Evolutionary conservation across 1,140 invertebrate species (phyloP), one percentile per base, ranked within the genome.

Genomic region (Batillaria attramentaria): DNA sequence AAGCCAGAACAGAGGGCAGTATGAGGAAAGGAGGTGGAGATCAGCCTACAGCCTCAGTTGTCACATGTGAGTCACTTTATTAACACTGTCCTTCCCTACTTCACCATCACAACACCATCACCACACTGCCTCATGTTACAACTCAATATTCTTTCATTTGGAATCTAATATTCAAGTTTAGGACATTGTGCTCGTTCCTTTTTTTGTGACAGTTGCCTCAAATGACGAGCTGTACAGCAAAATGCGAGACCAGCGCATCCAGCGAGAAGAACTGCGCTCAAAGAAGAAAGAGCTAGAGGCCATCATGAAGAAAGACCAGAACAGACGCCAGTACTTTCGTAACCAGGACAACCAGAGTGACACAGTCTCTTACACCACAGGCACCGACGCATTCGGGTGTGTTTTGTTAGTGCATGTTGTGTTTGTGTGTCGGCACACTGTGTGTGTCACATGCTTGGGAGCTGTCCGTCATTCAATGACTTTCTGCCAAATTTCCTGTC

Each of bases 261-360:
- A 90, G 77, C 79, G 87, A 39, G 90, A 91, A 77, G 90, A 90
- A 76, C 74, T 90, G 68, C 66, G 89, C 57, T 85, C 89, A 54
- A 88, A 89, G 80, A 90, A 90, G 79, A 85, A 87, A 78, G 89
- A 90, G 73, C 78, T 90, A 35, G 89, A 90, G 78, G 87, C 87
- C 42, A 86, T 91, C 3, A 90, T 91, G 90, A 89, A 87, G 79
- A 90, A 90, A 77, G 90, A 90, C 70, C 68, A 86, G 60, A 87
- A 87, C 43, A 87, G 87, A 66, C 87, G 86, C 65, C 83, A 87
- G 57, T 89, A 90, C 74, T 85, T 83, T 33, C 83, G 87, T 50
- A 91, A 91, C 78, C 89, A 90, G 69, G 89, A 91, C 77, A 89
- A 88, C 72, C 88, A 89, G 78, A 90, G 89, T 85, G 90, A 91